Conservation (phyloP, 2,797 vertebrate genomes). For the Chiloscyllium punctatum region DNA sequence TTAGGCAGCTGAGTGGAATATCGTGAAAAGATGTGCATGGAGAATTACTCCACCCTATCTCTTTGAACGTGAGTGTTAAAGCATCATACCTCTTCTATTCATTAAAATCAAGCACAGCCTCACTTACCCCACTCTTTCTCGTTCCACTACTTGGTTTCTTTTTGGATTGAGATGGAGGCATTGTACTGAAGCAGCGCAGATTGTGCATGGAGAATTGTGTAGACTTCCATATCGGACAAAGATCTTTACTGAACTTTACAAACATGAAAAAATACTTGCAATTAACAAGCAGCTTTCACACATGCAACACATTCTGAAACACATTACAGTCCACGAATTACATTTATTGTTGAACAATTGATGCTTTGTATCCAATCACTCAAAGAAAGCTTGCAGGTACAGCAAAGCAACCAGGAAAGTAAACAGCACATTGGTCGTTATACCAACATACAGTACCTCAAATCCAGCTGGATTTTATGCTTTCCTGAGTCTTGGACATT, state of each 20-base stretch:
- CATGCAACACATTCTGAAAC: neutral
- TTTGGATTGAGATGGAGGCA: conserved; percentile 49
- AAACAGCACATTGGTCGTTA: neutral
- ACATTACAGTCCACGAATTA: neutral
- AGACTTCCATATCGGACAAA: neutral
- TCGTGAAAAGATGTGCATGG: neutral
- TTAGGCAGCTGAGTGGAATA: neutral
- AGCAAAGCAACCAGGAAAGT: neutral
- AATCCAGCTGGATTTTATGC: too few relatives aligned
- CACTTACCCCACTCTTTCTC: conserved; percentile 55
- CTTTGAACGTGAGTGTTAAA: neutral
- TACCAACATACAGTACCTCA: too few relatives aligned
- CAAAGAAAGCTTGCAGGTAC: neutral
- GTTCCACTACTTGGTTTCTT: conserved; percentile 37
- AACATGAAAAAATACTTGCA: neutral
- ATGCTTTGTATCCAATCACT: neutral
- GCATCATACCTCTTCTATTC: neutral
- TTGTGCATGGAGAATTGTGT: neutral
- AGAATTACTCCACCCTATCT: neutral
- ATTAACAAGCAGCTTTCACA: neutral
- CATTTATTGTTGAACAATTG: neutral
- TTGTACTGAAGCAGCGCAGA: conserved; percentile 38
- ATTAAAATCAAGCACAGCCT: neutral
- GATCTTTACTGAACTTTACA: neutral
- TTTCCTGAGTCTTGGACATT: too few relatives aligned